Base-by-base conservation (phyloP, 2,797 vertebrate genomes). In the Typhlichthys subterraneus region DNA sequence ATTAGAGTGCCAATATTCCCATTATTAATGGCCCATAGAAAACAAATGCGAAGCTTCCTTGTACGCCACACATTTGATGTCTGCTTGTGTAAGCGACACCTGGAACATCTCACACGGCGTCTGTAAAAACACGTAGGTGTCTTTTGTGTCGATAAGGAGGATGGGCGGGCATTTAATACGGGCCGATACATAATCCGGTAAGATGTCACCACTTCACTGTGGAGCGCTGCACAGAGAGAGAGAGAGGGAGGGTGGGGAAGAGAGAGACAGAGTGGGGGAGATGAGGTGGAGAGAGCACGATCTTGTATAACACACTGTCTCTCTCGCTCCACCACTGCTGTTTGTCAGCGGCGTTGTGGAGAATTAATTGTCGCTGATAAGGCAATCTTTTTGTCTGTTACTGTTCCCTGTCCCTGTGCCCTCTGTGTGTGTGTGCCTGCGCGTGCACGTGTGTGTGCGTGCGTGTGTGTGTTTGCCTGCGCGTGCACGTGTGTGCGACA, bases 291-390 rank as follows among this genome's bases (percentile, higher is more conserved):
- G 11, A 48, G 46, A 48, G 46, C 10, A 11, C 14, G 15, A n/a
- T 17, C 12, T 51, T 38, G 72, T n/a, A 31, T 57, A 42, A 58
- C 51, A 59, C 53, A 52, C 67, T 53, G 49, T 15, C 59, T 64
- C 70, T 65, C 53, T 59, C 72, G 65, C 48, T 52, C 19, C 82
- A 82, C 83, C 81, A 73, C 73, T 69, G 80, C 79, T 85, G 88
- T 88, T 88, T 75, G 59, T 75, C 80, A 84, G 81, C 81, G 78
- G 77, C 77, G 79, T 85, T 82, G 80, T 76, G 76, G 84, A 82
- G 90, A 91, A 92, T 92, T 91, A 91, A 89, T 89, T 88, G 87
- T 75, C 76, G 85, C 86, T 75, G 80, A 89, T 90, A 81, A 88
- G 88, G 84, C 84, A 80, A 90, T 92, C 84, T 85, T 90, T 88